Base-by-base conservation (phyloP, 2,888 invertebrate species). In the Ashinkailepas kermadecensis region DNA sequence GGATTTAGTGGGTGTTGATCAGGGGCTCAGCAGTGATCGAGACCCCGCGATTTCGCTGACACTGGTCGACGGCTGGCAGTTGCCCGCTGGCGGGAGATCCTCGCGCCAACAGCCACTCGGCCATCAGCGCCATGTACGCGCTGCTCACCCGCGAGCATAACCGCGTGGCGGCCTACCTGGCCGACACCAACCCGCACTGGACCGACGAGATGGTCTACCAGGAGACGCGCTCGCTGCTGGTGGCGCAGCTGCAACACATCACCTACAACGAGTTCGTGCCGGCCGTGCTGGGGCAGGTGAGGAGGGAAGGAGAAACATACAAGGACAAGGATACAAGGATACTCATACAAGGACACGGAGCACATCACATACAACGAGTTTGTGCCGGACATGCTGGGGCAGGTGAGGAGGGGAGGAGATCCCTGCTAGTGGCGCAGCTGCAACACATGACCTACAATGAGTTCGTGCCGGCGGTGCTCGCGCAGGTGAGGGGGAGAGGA, bases 61-160 rank as follows among this genome's bases (percentile, higher is more conserved):
- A 39, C 39, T 39, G 39, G 39, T 39, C 39, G 39, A 39, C 39
- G 39, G 39, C 57, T 67, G 39, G 0, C 80, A 82, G 25, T 80
- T 84, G 67, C 82, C 84, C n/a, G 65, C 83, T 15, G 83, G 82
- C n/a, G 81, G 89, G 89, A n/a, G 89, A 89, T 84, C 86, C 87
- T 21, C 85, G 89, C 57, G 86, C 88, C 59, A 90, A 89, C 83
- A 90, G 91, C 58, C 89, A 90, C 7, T 90, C 92, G 56, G 84
- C 86, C 12, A 89, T 94, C 13, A 91, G 92, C 0, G 91, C 92
- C 0, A 89, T 93, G 80, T 94, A 94, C 86, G 92, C 93, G 0
- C 89, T 93, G 25, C 94, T 93, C 90, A 87, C 94, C 82, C 87
- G 94, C 83, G 91, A 92, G 84, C 94, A 95, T 86, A 92, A 90